These are phyloP conservation scores for Zaprionus africanus DNA, from an alignment of 1,140 invertebrate species.

Conservation along the genomic window DNA sequence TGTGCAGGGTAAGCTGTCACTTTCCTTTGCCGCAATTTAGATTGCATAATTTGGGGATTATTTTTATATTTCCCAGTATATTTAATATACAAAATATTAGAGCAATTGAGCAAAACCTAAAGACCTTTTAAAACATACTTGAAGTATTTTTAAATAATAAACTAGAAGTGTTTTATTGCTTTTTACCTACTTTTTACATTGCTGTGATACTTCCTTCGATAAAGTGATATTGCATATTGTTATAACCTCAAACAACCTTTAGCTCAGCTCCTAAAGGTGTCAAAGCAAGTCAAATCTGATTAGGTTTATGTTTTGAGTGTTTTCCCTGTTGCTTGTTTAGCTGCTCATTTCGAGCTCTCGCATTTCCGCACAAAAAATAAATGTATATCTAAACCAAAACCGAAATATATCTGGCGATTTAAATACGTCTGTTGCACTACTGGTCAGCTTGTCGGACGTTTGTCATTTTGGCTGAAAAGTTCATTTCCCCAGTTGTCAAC, in stretches of 20 bases:
- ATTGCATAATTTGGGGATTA: neutral
- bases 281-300: neutral
- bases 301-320: neutral
- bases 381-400: neutral
- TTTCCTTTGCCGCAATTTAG: neutral
- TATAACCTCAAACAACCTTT: neutral
- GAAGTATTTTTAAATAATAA: neutral
- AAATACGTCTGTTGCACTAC: slow-evolving; percentile 22
- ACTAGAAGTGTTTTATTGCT: too few species aligned
- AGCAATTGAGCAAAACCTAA: too few species aligned
- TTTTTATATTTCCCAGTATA: neutral
- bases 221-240: neutral
- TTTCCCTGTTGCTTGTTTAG: neutral
- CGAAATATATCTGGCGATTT: slow-evolving; percentile 4
- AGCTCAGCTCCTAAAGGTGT: neutral
- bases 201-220: too few species aligned
- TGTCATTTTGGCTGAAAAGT: slow-evolving; percentile 75
- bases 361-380: neutral
- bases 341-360: neutral
- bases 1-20: neutral
- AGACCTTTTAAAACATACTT: neutral
- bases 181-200: too few species aligned
- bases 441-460: slow-evolving; percentile 37
- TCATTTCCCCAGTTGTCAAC: slow-evolving; percentile 78
- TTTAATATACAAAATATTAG: neutral